phyloP scores from a whole-genome alignment of 2,888 invertebrate species.

The Cephalotes varians region DNA sequence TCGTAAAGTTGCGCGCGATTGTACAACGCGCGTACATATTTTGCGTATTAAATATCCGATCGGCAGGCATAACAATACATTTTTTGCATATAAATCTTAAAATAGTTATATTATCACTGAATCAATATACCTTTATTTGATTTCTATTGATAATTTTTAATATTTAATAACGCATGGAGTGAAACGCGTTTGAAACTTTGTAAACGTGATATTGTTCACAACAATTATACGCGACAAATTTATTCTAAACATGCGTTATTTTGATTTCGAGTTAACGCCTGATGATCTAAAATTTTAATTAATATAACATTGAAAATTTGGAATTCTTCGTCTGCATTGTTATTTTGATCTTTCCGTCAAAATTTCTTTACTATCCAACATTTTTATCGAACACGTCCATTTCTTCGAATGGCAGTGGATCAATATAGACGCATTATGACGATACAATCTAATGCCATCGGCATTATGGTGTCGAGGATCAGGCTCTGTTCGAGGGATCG shows the following conservation, averaged over 20 bases:
- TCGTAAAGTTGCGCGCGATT: neutral
- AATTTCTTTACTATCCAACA: neutral
- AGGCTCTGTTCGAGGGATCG: neutral
- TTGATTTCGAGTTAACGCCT: neutral
- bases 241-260: neutral
- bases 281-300: neutral
- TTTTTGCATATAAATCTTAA: neutral
- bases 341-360: neutral
- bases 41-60: constrained; percentile 10
- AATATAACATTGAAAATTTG: neutral
- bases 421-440: neutral
- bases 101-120: constrained; percentile 7
- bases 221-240: neutral
- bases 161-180: neutral
- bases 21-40: neutral
- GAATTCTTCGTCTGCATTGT: neutral
- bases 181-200: neutral
- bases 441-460: constrained; percentile 11
- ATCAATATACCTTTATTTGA: neutral
- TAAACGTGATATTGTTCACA: neutral
- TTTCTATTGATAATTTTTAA: neutral
- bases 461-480: constrained; percentile 11
- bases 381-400: constrained; percentile 1
- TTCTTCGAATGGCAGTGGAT: neutral
- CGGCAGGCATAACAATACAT: neutral